phyloP scores from a whole-genome alignment of 2,888 invertebrate species.

The Macrophya annulata region DNA sequence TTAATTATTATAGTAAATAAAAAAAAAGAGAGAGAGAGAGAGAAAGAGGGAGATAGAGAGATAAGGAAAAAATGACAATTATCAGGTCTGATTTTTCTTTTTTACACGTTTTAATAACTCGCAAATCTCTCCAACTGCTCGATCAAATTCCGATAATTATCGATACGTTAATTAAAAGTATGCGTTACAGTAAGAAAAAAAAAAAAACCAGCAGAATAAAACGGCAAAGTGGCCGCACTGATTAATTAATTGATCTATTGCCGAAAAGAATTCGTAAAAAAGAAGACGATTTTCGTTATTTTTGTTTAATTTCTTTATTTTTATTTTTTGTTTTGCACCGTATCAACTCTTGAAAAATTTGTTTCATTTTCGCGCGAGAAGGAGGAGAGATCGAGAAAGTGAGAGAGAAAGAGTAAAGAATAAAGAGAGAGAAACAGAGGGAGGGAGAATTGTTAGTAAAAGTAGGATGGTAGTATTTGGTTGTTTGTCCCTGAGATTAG shows the following conservation, averaged over 20 bases:
- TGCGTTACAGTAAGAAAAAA: neutral
- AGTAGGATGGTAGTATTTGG: neutral
- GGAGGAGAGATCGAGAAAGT: neutral
- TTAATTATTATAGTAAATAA: neutral
- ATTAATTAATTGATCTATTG: neutral
- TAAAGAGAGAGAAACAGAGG: neutral
- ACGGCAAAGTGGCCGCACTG: neutral
- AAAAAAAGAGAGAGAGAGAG: neutral
- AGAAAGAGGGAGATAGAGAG: neutral
- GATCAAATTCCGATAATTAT: neutral
- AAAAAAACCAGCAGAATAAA: neutral
- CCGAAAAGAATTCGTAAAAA: neutral
- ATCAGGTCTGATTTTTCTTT: neutral
- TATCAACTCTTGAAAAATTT: neutral
- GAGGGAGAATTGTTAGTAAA: neutral
- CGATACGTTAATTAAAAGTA: neutral
- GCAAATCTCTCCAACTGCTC: conserved; percentile 4
- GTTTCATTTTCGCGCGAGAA: neutral
- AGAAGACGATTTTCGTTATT: neutral
- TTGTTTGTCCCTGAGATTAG: neutral
- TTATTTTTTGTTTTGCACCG: neutral
- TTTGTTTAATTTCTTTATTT: neutral
- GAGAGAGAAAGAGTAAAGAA: neutral
- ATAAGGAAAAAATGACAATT: neutral
- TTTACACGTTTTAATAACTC: neutral